Evolutionary conservation across 2,888 invertebrate genomes (phyloP).

Genomic region (Dione vanillae): DNA sequence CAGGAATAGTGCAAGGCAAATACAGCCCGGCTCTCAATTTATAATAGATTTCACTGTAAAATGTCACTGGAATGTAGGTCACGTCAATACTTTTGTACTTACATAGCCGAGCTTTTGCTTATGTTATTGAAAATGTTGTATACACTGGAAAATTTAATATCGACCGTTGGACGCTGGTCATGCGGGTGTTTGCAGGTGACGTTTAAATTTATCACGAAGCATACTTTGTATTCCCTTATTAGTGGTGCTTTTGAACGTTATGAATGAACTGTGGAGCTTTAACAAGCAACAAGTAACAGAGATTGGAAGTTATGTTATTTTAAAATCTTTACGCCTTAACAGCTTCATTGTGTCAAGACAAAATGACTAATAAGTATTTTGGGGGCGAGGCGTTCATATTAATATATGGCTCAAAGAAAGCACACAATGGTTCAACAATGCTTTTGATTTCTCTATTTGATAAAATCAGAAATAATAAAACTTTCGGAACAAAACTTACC

Average conservation of each 20-base stretch:
- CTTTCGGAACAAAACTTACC: too few species aligned
- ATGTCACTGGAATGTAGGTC: conserved; percentile 18
- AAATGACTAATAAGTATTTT: too few species aligned
- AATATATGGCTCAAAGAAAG: too few species aligned
- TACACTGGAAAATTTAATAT: neutral
- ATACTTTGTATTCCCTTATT: neutral
- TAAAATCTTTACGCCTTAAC: too few species aligned
- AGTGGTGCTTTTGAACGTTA: neutral
- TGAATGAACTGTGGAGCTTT: too few species aligned
- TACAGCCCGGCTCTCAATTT: conserved; percentile 10
- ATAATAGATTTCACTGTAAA: conserved; percentile 18
- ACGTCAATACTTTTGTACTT: conserved; percentile 16
- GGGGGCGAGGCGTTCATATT: too few species aligned
- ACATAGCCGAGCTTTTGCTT: conserved; percentile 7
- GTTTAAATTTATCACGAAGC: neutral
- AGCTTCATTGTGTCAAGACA: too few species aligned
- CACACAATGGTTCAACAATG: too few species aligned
- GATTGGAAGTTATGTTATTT: too few species aligned
- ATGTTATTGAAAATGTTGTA: conserved; percentile 17
- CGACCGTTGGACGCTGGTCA: conserved; percentile 2
- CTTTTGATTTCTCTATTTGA: too few species aligned
- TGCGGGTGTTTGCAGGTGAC: neutral
- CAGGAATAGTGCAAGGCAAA: conserved; percentile 10
- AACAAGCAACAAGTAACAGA: too few species aligned
- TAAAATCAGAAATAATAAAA: too few species aligned